Conservation (phyloP, 1,140 invertebrate genomes). For the Neuroterus valhalla region DNA sequence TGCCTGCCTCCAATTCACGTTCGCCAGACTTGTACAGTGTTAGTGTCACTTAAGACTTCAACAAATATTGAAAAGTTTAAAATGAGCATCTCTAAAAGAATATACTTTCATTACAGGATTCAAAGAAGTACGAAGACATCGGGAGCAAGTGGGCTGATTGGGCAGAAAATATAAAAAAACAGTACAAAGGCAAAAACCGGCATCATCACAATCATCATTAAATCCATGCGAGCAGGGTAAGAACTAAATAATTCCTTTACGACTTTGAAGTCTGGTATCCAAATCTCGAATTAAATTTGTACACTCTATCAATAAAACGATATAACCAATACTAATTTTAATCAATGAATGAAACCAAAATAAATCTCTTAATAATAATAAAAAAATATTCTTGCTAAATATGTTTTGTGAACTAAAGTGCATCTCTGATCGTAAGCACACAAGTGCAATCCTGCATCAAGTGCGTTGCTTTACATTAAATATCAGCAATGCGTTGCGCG, state of each 20-base stretch:
- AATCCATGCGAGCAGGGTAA: slow-evolving; percentile 47
- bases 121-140: slow-evolving; percentile 47
- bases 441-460: slow-evolving; percentile 74
- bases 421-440: slow-evolving; percentile 46
- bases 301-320: background rate
- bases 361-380: background rate
- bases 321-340: slow-evolving; percentile 1
- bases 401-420: background rate
- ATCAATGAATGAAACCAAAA: background rate
- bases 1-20: slow-evolving; percentile 59
- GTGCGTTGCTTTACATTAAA: slow-evolving; percentile 69
- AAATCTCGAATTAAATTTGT: slow-evolving; percentile 27
- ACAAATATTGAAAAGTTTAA: slow-evolving; percentile 31
- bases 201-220: slow-evolving; percentile 67
- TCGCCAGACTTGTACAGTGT: slow-evolving; percentile 56
- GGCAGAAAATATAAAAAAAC: slow-evolving; percentile 58
- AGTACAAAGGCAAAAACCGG: slow-evolving; percentile 50
- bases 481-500: slow-evolving; percentile 74
- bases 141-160: slow-evolving; percentile 52
- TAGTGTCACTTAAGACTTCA: slow-evolving; percentile 54
- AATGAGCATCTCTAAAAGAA: slow-evolving; percentile 37
- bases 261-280: background rate
- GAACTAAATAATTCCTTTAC: slow-evolving; percentile 42
- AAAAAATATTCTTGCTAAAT: background rate
- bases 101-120: slow-evolving; percentile 59